A percentile compares a stretch with the other conserved stretches of the same genome.
phyloP scores from a whole-genome alignment of 2,797 vertebrate species.

The Cynodonichthys magdalenae region DNA sequence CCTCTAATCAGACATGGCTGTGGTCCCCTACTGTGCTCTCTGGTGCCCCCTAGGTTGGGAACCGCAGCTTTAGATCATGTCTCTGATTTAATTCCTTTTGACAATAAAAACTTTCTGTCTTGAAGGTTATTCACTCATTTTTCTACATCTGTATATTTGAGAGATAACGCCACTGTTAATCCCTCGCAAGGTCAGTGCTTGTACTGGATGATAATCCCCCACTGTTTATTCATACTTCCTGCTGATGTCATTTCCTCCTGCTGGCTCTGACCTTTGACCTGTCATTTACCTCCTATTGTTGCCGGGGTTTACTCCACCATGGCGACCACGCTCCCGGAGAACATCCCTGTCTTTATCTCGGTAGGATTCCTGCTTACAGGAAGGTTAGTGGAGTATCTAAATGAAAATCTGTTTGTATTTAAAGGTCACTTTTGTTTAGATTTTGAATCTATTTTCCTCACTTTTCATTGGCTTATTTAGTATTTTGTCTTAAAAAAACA shows the following conservation, averaged over 20 bases:
- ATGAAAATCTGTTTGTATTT: slow-evolving; percentile 70
- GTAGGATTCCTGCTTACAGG: slow-evolving; percentile 62
- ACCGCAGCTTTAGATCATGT: not conserved
- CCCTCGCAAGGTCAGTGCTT: slow-evolving; percentile 76
- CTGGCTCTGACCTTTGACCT: slow-evolving; percentile 71
- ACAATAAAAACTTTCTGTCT: slow-evolving; percentile 56
- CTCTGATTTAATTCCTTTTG: slow-evolving; percentile 27
- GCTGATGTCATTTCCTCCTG: slow-evolving; percentile 80
- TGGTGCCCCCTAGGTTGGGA: no score
- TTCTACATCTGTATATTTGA: slow-evolving; percentile 72
- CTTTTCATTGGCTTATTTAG: slow-evolving; percentile 29
- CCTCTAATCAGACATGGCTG: no score
- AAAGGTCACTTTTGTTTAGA: slow-evolving; percentile 73
- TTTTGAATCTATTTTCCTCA: slow-evolving; percentile 30
- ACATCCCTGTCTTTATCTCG: slow-evolving; percentile 70
- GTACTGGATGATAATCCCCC: slow-evolving; percentile 77
- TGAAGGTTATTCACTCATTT: slow-evolving; percentile 70
- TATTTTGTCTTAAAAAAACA: not conserved
- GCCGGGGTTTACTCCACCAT: slow-evolving; percentile 54
- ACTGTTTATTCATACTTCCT: slow-evolving; percentile 81
- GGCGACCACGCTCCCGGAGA: slow-evolving; percentile 53
- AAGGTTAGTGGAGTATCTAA: slow-evolving; percentile 66
- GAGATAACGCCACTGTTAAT: slow-evolving; percentile 75
- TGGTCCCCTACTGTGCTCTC: no score
- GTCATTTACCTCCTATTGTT: slow-evolving; percentile 73